Evolutionary conservation across 1,140 invertebrate species (phyloP), one percentile per base, ranked within the genome.

Genomic region (Xylocopa sonorina): DNA sequence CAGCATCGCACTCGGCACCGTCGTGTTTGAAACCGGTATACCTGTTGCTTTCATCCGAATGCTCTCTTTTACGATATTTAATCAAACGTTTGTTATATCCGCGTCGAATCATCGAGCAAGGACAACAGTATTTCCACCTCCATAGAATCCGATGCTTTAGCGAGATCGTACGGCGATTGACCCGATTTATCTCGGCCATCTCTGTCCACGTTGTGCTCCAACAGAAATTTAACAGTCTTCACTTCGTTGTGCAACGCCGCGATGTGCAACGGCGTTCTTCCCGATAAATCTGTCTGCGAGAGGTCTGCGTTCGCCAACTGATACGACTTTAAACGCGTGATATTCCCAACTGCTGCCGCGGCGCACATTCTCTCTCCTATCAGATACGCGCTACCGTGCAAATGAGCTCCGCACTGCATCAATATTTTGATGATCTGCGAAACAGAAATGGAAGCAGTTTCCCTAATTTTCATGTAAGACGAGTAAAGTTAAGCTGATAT

Each of bases 271-370:
- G 95, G 92, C 0, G 95, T 96, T 32, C 95, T 89, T 51, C 94
- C 95, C 1, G 94, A 94, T 12, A 93, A 85, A 89, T 96, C 95
- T 0, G 87, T 67, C 80, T 94, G 93, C 1, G 93, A 93, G 0
- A 96, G 81, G 90, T 96, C 94, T 1, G 94, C 95, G 9, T 95
- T 95, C 6, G 96, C 96, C n/a, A 94, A 63, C 14, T 91, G 80
- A 81, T 94, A 96, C 0, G 95, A 95, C 51, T 93, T 81, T 2
- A 97, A 86, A 9, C 95, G 92, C 14, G 88, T 89, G 1, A 94
- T 24, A 62, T 95, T 94, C 18, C 95, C 95, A 24, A 92, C 89
- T 2, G 94, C 92, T 2, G 95, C 94, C 1, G 95, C 95, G 51
- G 93, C 88, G 84, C 95, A 95, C 62, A 96, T 90, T 74, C 94